Evolutionary conservation across 2,113 vertebrate genomes (phyloP), one percentile per base, ranked within the genome.

Genomic region (Steatornis caripensis): DNA sequence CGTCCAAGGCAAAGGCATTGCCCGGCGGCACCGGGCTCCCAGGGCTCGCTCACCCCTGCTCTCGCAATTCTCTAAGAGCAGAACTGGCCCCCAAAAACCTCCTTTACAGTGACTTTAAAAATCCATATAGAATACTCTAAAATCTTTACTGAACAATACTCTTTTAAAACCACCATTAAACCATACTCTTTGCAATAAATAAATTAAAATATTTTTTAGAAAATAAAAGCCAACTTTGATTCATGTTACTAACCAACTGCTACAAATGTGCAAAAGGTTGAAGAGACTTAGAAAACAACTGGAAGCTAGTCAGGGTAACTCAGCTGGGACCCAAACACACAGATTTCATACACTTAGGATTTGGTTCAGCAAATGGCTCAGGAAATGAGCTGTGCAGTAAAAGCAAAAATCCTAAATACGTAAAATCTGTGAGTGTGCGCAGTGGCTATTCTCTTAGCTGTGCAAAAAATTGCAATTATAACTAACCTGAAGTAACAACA

Each of bases 101-200:
- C 94, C 55, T 90, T 78, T 43, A 30, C 48, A 43, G 70, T 0
- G 12, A 80, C 81, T 82, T 84, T 61, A 87, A 98, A 98, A 98
- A 97, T 68, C 94, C 96, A 90, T 72, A 84, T 90, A 98, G 84
- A 93, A 97, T 97, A 97, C 97, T 96, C 95, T 98, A 71, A 95
- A 97, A 98, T 94, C 97, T 92, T 97, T 94, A 97, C 96, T 86
- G 88, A 97, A 95, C 97, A 93, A 94, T 96, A 95, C 79, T 96
- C 60, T 89, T 23, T 78, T 74, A 23, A 96, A 97, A 89, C 76
- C 92, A 85, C 46, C 64, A 29, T 88, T 95, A 96, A 94, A 91
- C 62, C 95, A 53, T 96, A 94, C 82, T 84, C 94, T 94, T 78
- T 92, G 94, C 95, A 97, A 93, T 97, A 97, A 98, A 97, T 97